Conservation (phyloP, 37 sponge, comb jelly and placozoan species). For the Tethya wilhelma region DNA sequence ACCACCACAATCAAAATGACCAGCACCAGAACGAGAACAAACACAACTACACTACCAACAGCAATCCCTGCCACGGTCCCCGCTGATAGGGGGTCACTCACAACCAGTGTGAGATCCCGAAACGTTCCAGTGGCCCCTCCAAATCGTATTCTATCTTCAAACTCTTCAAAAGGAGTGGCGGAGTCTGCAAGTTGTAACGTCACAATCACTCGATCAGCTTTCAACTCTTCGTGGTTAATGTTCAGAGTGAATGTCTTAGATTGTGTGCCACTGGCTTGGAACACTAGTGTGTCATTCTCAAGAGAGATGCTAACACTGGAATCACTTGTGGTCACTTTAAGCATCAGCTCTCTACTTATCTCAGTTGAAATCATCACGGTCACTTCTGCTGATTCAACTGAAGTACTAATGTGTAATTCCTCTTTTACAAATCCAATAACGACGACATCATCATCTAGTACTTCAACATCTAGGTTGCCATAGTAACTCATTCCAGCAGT, state of each 20-base stretch:
- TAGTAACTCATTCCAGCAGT: no score
- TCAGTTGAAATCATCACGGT: not conserved
- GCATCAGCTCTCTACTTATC: not conserved
- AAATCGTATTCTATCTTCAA: not conserved
- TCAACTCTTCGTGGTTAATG: no score
- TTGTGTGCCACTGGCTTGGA: not conserved
- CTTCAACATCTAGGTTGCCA: no score
- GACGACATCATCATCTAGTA: not conserved
- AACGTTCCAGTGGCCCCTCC: not conserved
- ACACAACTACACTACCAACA: not conserved
- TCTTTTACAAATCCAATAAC: not conserved
- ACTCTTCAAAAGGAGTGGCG: no score
- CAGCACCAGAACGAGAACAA: not conserved
- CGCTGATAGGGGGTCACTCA: not conserved
- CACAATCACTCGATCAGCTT: no score
- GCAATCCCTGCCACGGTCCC: not conserved
- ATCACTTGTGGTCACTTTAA: not conserved
- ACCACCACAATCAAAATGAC: not conserved
- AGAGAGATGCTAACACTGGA: not conserved
- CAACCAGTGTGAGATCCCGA: not conserved
- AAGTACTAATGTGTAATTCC: not conserved
- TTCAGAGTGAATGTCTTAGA: no score
- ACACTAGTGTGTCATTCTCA: not conserved
- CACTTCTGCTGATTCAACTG: not conserved
- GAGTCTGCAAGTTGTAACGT: no score